These are phyloP conservation scores for Plebejus melissa DNA, from an alignment of 2,888 invertebrate species.

Conservation along the genomic window DNA sequence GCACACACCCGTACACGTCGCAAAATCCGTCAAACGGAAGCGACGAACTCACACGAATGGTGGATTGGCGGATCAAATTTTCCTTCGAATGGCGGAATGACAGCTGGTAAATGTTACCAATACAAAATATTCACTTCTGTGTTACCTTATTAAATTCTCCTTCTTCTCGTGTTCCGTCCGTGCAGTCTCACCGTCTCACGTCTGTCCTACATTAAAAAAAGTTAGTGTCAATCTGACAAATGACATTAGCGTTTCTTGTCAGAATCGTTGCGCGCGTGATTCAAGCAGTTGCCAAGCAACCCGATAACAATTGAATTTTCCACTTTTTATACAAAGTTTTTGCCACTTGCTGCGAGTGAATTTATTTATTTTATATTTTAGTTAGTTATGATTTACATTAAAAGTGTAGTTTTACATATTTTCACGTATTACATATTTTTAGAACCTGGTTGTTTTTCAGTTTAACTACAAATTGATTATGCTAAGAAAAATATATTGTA, in stretches of 20 bases:
- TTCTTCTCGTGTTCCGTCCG: neutral
- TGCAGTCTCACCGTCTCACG: neutral
- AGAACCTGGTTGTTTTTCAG: neutral
- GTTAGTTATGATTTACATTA: neutral
- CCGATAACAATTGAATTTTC: conserved; percentile 47
- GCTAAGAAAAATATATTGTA: neutral
- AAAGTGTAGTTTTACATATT: no score
- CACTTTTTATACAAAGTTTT: conserved; percentile 37
- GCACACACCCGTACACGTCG: conserved; percentile 76
- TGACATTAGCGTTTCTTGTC: neutral
- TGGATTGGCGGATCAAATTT: conserved; percentile 56
- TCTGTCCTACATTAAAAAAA: neutral
- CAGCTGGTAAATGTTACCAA: conserved; percentile 48
- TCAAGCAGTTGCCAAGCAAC: conserved; percentile 73
- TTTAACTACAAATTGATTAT: neutral
- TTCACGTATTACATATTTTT: no score
- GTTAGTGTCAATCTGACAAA: neutral
- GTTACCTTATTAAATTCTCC: neutral
- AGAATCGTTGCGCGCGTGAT: conserved; percentile 55
- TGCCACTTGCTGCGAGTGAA: neutral
- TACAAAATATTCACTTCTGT: neutral
- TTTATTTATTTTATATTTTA: neutral
- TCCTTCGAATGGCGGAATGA: conserved; percentile 41
- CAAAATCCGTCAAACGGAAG: conserved; percentile 65
- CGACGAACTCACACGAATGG: conserved; percentile 64